phyloP scores from a whole-genome alignment of 2,797 vertebrate genomes.

The Sardinella longiceps region DNA sequence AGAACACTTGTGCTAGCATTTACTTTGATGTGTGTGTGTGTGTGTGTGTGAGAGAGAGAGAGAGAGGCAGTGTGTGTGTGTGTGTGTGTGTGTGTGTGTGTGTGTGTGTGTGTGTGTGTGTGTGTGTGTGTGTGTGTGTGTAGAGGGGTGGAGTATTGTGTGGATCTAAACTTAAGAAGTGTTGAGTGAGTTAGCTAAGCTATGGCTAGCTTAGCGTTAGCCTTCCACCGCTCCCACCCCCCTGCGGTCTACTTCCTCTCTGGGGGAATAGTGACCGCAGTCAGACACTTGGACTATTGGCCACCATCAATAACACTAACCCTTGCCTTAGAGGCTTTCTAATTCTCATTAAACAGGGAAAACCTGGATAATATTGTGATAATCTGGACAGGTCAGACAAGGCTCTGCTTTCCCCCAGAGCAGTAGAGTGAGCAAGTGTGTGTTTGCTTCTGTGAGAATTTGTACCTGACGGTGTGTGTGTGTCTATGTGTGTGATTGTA shows the following conservation, averaged over 20 bases:
- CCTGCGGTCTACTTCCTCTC: neutral
- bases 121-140: neutral
- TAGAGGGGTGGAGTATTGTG: neutral
- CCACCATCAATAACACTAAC: neutral
- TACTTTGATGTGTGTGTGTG: neutral
- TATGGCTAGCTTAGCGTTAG: neutral
- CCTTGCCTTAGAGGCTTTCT: slow-evolving; percentile 32
- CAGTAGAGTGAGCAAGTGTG: slow-evolving; percentile 8
- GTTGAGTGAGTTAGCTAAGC: neutral
- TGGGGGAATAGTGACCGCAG: neutral
- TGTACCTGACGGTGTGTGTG: neutral
- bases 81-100: neutral
- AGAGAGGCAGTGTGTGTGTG: neutral
- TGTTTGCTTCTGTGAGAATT: neutral
- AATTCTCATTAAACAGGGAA: slow-evolving; percentile 50
- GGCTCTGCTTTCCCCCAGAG: slow-evolving; percentile 38
- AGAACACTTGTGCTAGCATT: slow-evolving; percentile 19
- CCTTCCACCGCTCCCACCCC: neutral
- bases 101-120: neutral
- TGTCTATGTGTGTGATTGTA: slow-evolving; percentile 19
- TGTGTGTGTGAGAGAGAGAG: too few relatives aligned
- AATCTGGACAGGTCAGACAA: slow-evolving; percentile 49
- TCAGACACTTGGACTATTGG: neutral
- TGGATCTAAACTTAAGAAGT: neutral
- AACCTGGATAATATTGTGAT: slow-evolving; percentile 53